These are phyloP conservation scores for Zaprionus gabonicus DNA, from an alignment of 1,140 invertebrate species.

Conservation along the genomic window DNA sequence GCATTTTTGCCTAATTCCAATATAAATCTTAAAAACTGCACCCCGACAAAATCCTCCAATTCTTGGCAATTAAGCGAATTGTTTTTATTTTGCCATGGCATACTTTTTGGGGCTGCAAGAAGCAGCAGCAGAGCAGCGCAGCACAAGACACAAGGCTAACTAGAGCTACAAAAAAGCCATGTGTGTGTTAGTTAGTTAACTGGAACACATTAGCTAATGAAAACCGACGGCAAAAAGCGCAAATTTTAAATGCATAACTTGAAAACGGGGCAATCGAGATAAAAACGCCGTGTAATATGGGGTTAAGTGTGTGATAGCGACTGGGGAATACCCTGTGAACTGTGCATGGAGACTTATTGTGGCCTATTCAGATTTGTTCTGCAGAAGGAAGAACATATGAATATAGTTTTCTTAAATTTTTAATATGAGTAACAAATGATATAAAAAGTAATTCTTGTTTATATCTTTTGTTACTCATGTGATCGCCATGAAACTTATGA, in stretches of 20 bases:
- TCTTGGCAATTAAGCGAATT: constrained; percentile 47
- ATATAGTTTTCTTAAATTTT: too few relatives aligned
- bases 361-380: too few relatives aligned
- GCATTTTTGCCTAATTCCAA: constrained; percentile 35
- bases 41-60: constrained; percentile 9
- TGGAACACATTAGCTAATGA: constrained; percentile 58
- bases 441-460: neutral
- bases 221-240: constrained; percentile 28
- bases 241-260: constrained; percentile 37
- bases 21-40: constrained; percentile 43
- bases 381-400: too few relatives aligned
- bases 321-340: neutral
- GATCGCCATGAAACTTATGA: neutral
- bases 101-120: constrained; percentile 21
- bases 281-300: constrained; percentile 21
- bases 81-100: constrained; percentile 28
- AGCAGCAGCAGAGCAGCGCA: neutral
- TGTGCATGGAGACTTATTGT: too few relatives aligned
- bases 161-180: constrained; percentile 6
- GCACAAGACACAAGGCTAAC: constrained; percentile 1
- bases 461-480: neutral
- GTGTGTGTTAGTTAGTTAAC: constrained; percentile 49
- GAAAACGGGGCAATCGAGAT: constrained; percentile 12
- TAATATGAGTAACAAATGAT: neutral
- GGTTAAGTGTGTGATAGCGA: neutral